Evolutionary conservation across 2,797 vertebrate genomes (phyloP).

Genomic region (Nothura maculosa): DNA sequence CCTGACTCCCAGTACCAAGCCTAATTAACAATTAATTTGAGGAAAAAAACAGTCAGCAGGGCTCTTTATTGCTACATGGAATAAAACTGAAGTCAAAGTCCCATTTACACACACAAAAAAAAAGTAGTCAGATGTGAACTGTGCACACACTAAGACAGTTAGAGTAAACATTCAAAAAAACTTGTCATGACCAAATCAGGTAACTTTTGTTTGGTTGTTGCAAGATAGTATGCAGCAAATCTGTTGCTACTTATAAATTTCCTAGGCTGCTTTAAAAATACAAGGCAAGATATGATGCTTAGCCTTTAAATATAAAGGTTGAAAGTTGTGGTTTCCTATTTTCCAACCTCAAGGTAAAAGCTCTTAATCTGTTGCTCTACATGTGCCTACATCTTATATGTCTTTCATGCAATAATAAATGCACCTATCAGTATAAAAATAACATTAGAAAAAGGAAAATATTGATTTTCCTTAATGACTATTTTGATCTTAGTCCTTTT

Average conservation of each 20-base stretch:
- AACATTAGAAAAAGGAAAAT: background rate
- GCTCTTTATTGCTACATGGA: background rate
- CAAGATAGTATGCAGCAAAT: background rate
- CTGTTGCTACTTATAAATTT: background rate
- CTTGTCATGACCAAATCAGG: background rate
- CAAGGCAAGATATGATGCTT: background rate
- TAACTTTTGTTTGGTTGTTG: background rate
- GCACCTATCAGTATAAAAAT: background rate
- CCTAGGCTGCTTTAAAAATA: background rate
- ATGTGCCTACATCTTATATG: background rate
- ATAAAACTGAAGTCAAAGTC: conserved; percentile 2
- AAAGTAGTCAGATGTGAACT: rapidly evolving
- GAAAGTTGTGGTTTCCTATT: background rate
- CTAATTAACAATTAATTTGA: background rate
- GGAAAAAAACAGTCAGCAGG: background rate
- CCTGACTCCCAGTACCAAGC: conserved; percentile 1
- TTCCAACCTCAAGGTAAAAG: background rate
- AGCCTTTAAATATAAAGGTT: background rate
- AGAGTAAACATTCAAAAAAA: background rate
- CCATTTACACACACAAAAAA: background rate
- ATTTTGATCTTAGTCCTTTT: background rate
- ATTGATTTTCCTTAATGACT: background rate
- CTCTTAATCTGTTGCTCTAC: background rate
- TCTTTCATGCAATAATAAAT: background rate
- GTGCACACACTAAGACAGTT: background rate